phyloP scores from a whole-genome alignment of 1,140 invertebrate species.

The Drosophila kikkawai region DNA sequence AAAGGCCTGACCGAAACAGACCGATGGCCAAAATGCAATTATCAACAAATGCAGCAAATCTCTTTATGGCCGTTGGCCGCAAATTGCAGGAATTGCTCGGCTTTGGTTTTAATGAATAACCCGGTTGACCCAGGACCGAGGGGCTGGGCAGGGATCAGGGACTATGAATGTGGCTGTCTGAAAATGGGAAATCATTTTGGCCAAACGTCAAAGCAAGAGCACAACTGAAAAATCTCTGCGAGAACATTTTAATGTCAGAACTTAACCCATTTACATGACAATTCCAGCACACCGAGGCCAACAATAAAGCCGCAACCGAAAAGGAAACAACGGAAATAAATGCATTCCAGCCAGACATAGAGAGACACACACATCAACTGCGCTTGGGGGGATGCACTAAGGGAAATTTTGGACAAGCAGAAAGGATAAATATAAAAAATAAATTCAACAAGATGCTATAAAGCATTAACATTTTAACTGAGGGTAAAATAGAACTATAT shows the following conservation, averaged over 20 bases:
- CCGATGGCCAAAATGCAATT: constrained; percentile 44
- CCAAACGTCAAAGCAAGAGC: constrained; percentile 44
- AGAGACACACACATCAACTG: constrained; percentile 21
- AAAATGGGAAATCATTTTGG: constrained; percentile 46
- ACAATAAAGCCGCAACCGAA: constrained; percentile 47
- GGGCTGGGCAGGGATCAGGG: constrained; percentile 18
- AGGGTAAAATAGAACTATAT: neutral
- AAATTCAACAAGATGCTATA: neutral
- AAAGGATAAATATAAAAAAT: neutral
- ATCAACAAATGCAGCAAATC: constrained; percentile 49
- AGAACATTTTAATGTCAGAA: constrained; percentile 75
- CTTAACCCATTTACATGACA: constrained; percentile 81
- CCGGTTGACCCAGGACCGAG: neutral
- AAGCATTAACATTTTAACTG: neutral
- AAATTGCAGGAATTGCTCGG: constrained; percentile 26
- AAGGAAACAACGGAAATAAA: constrained; percentile 44
- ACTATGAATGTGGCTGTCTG: constrained; percentile 5
- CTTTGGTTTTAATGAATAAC: constrained; percentile 55
- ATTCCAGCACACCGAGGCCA: constrained; percentile 47
- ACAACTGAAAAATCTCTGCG: constrained; percentile 52
- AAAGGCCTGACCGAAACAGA: constrained; percentile 19
- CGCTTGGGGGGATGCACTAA: constrained; percentile 1
- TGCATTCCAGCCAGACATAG: constrained; percentile 36
- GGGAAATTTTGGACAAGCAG: neutral
- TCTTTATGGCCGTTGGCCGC: constrained; percentile 23